phyloP scores from a whole-genome alignment of 2,888 invertebrate species.

The Yponomeuta sedellus region DNA sequence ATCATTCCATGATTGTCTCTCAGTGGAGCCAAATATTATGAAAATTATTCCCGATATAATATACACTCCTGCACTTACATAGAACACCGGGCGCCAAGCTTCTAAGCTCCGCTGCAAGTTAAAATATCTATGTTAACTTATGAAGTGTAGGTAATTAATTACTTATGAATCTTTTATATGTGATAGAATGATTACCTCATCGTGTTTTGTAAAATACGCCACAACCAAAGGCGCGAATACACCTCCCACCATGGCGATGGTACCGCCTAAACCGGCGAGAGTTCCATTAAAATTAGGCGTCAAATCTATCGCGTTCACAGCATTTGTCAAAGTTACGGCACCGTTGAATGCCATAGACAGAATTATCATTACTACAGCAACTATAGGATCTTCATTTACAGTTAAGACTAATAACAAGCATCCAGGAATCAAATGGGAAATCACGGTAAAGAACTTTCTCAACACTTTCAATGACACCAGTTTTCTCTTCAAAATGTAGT shows the following conservation, averaged over 20 bases:
- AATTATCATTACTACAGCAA: not conserved
- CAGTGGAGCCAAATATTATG: conserved; percentile 78
- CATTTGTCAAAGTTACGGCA: not conserved
- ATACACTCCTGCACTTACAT: conserved; percentile 78
- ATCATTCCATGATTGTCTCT: conserved; percentile 54
- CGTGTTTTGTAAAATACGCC: conserved; percentile 5
- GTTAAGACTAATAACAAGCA: conserved; percentile 13
- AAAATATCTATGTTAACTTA: not conserved
- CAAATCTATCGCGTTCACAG: conserved; percentile 4
- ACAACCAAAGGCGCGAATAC: conserved; percentile 37
- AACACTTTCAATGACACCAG: not conserved
- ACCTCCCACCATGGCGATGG: conserved; percentile 58
- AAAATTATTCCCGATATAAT: conserved; percentile 77
- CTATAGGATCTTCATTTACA: not conserved
- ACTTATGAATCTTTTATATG: not conserved
- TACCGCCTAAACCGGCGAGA: not conserved
- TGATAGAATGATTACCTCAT: conserved; percentile 4
- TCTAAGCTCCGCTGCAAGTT: conserved; percentile 74
- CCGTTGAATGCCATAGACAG: conserved; percentile 8
- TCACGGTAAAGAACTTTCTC: conserved; percentile 8
- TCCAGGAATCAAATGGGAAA: conserved; percentile 10
- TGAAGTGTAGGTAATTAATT: too few relatives aligned
- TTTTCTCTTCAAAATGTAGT: conserved; percentile 45
- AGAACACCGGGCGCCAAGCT: conserved; percentile 79
- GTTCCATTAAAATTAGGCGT: conserved; percentile 14